These are phyloP conservation scores for Merops nubicus DNA, from an alignment of 2,113 vertebrate genomes.

Conservation along the genomic window DNA sequence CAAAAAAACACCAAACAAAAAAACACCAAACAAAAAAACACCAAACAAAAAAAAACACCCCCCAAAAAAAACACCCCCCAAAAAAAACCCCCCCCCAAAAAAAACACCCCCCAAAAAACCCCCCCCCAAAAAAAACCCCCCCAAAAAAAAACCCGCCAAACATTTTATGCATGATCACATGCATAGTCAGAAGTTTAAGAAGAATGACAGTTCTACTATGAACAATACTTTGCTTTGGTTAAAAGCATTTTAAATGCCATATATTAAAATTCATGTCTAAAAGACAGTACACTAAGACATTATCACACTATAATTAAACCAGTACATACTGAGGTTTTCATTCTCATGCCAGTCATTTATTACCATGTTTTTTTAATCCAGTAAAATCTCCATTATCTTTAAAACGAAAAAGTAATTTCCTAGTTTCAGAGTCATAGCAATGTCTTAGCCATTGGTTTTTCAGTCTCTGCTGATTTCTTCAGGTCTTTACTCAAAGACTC, in stretches of 20 bases:
- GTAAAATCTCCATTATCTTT: background rate
- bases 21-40: too few species aligned
- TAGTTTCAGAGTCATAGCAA: background rate
- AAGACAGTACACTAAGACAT: background rate
- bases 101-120: too few species aligned
- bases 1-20: too few species aligned
- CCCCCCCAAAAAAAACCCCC: too few species aligned
- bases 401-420: background rate
- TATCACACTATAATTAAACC: background rate
- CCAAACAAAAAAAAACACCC: too few species aligned
- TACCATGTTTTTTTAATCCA: background rate
- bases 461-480: background rate
- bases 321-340: background rate
- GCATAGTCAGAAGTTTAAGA: background rate
- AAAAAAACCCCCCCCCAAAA: too few species aligned
- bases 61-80: too few species aligned
- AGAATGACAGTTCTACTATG: background rate
- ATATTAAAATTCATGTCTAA: background rate
- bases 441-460: background rate
- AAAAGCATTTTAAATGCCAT: background rate
- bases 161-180: background rate
- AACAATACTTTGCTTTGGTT: background rate
- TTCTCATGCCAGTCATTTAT: background rate
- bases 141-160: too few species aligned
- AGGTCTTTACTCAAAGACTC: background rate